Percentiles rank a stretch among this genome's conserved stretches.
These are phyloP conservation scores for Apodemia zela DNA, from an alignment of 2,888 invertebrate species.

Conservation along the genomic window DNA sequence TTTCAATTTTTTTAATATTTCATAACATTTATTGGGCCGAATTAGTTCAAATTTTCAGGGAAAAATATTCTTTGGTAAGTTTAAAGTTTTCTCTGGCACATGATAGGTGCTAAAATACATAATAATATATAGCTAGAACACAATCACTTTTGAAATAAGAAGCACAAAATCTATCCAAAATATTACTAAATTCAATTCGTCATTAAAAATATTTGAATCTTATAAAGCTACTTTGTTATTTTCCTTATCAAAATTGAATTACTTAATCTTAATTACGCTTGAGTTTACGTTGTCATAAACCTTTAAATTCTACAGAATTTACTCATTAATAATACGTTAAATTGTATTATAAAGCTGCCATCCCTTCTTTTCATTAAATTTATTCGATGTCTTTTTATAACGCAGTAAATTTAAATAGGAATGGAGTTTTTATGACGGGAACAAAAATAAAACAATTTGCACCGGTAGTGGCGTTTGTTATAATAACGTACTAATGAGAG, in stretches of 20 bases:
- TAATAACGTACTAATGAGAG: constrained; percentile 28
- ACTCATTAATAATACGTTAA: background rate
- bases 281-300: constrained; percentile 6
- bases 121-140: too few species aligned
- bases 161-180: too few species aligned
- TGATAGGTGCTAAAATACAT: too few species aligned
- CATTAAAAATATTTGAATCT: too few species aligned
- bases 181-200: too few species aligned
- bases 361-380: constrained; percentile 2
- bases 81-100: too few species aligned
- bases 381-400: background rate
- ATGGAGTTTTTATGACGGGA: constrained; percentile 26
- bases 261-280: background rate
- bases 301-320: background rate
- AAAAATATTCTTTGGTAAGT: too few species aligned
- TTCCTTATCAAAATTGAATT: background rate
- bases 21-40: too few species aligned
- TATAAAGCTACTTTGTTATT: background rate
- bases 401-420: constrained; percentile 18
- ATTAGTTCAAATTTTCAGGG: too few species aligned
- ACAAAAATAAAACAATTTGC: constrained; percentile 29
- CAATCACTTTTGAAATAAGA: too few species aligned
- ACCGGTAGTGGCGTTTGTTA: constrained; percentile 19
- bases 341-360: constrained; percentile 1
- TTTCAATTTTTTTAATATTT: too few species aligned